Base-by-base conservation (phyloP, 2,797 vertebrate genomes). In the Notolepis coatsorum region DNA sequence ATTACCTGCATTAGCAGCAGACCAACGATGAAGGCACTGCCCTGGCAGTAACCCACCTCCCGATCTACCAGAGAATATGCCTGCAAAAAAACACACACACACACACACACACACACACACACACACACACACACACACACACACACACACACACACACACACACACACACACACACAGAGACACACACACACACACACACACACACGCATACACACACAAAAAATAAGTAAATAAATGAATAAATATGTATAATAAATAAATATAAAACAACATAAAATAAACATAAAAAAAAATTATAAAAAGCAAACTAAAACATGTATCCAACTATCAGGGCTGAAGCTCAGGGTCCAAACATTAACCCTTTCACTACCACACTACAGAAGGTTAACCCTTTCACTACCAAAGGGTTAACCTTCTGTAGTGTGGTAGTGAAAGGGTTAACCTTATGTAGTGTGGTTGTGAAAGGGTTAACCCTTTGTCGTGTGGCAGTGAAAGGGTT, bases 21-120 rank as follows among this genome's bases (percentile, higher is more conserved):
- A 63, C 97, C 98, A 61, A 98, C 98, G 55, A 99, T 99, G 85
- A 99, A 99, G 47, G 98, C 98, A 1, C 97, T 99, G 83, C 98
- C 98, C 87, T 99, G 98, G 87, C 98, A 99, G 80, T 99, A 99
- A 57, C 98, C 98, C 90, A 99, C 98, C 71, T 99, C 98, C 68
- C 98, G 93, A 83, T 99, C 98, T 86, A 99, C 97, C 85, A 99
- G 91, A 48, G 98, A 99, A 85, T 99, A 99, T 0, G 98, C 98
- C 97, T 99, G 62, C 41, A 70, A 77, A 21, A n/a, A 35, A 7
- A 51, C 49, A 66, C 28, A 77, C 9, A 39, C 30, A 25, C 18
- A 57, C 31, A n/a, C n/a, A n/a, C n/a, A 61, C 41, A 58, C 31
- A 54, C 15, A 5, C 5, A 3, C 27, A 5, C 13, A 48, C n/a